Percentiles rank a stretch among this genome's conserved stretches.
These are phyloP conservation scores for Catharus fuscescens DNA, from an alignment of 2,113 vertebrate genomes.

Conservation along the genomic window DNA sequence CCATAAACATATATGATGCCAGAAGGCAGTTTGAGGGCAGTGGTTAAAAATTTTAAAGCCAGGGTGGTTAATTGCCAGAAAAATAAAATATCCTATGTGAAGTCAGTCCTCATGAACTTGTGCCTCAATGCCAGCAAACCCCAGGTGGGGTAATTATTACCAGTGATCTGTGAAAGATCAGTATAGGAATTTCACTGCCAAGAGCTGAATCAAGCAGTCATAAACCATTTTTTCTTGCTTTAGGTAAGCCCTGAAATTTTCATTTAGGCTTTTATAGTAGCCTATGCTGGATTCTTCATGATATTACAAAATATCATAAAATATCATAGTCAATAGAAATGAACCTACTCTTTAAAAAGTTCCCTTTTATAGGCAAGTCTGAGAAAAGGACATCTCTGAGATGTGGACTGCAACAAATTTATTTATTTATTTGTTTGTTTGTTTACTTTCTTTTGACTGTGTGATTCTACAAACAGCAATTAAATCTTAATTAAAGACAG, in stretches of 20 bases:
- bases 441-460: not conserved
- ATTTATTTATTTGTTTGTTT: not conserved
- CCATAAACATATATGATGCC: accelerated
- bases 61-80: not conserved
- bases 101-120: not conserved
- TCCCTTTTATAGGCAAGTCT: not conserved
- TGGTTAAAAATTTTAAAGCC: not conserved
- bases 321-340: not conserved
- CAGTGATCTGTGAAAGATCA: not conserved
- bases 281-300: not conserved
- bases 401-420: not conserved
- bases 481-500: not conserved
- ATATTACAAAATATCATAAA: not conserved
- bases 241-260: not conserved
- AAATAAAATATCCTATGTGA: not conserved
- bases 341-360: not conserved
- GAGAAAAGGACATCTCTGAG: not conserved
- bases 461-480: not conserved
- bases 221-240: not conserved
- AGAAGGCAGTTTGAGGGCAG: not conserved
- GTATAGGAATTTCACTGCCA: not conserved
- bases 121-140: not conserved
- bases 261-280: not conserved
- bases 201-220: not conserved
- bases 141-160: not conserved